These are phyloP conservation scores for Nomada hirtipes DNA, from an alignment of 2,888 invertebrate species.

Conservation along the genomic window DNA sequence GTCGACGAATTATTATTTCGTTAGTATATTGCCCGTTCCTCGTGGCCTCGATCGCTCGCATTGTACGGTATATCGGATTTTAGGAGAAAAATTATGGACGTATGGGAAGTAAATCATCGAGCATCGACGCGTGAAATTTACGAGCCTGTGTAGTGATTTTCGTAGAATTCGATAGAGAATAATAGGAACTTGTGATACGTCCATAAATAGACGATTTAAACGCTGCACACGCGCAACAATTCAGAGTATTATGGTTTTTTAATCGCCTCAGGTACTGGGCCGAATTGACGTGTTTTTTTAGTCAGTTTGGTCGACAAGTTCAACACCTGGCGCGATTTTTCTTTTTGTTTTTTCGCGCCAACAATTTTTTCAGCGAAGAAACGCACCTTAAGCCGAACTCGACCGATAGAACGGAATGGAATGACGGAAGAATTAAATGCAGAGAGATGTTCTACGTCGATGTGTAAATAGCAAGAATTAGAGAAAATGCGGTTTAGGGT, in stretches of 20 bases:
- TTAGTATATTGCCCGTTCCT: not conserved
- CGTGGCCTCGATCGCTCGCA: conserved; percentile 36
- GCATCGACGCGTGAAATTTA: not conserved
- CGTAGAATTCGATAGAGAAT: not conserved
- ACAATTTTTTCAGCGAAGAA: conserved; percentile 35
- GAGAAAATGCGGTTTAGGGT: conserved; percentile 55
- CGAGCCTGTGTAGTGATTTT: not conserved
- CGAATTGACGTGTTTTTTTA: conserved; percentile 1
- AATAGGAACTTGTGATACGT: conserved; percentile 27
- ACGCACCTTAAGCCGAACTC: conserved; percentile 49
- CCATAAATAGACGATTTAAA: conserved; percentile 24
- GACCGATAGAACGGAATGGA: not conserved
- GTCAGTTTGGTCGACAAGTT: conserved; percentile 9
- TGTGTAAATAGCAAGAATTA: not conserved
- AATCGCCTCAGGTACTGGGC: conserved; percentile 10
- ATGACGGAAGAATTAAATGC: too few species aligned
- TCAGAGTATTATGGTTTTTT: conserved; percentile 12
- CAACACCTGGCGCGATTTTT: conserved; percentile 26
- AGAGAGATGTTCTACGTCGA: not conserved
- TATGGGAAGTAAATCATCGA: conserved; percentile 16
- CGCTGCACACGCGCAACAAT: conserved; percentile 35
- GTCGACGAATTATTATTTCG: not conserved
- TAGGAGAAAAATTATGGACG: conserved; percentile 43
- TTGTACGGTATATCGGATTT: conserved; percentile 17
- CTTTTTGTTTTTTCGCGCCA: not conserved